Percentiles rank a stretch among this genome's conserved stretches.
Evolutionary conservation across 2,113 vertebrate genomes (phyloP).

Genomic region (Leptocoma aspasia): DNA sequence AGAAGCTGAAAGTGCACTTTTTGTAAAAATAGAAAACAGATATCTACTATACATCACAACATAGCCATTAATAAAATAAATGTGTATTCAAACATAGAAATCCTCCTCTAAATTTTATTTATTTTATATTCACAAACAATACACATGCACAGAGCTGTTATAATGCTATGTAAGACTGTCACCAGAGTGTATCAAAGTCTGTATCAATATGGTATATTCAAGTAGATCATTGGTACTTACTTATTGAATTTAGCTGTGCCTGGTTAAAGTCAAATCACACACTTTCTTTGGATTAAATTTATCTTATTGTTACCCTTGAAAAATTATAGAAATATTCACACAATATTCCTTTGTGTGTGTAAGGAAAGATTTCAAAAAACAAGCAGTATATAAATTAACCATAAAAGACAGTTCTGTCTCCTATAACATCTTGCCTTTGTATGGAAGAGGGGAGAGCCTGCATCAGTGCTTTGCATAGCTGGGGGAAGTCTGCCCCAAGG

Average conservation of each 20-base stretch:
- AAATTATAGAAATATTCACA: not conserved
- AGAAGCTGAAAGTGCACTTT: constrained; percentile 3
- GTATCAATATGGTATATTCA: not conserved
- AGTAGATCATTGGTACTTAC: not conserved
- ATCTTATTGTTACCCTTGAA: not conserved
- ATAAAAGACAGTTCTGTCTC: not conserved
- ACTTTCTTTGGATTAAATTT: not conserved
- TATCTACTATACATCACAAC: not conserved
- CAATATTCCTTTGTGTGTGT: not conserved
- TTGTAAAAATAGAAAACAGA: not conserved
- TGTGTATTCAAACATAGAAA: not conserved
- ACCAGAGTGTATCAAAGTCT: not conserved
- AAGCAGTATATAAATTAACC: not conserved
- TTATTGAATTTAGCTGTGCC: not conserved
- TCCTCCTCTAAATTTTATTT: not conserved
- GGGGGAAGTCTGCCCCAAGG: not conserved
- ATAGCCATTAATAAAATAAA: not conserved
- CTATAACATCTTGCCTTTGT: not conserved
- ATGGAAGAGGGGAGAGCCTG: not conserved
- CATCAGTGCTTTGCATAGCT: not conserved
- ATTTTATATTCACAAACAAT: not conserved
- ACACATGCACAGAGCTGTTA: not conserved
- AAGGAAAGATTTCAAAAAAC: not conserved
- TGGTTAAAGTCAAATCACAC: not conserved
- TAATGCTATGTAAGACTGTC: not conserved